Percentiles rank a stretch among this genome's conserved stretches.
These are phyloP conservation scores for Diarsia brunnea DNA, from an alignment of 2,888 invertebrate genomes.

Conservation along the genomic window DNA sequence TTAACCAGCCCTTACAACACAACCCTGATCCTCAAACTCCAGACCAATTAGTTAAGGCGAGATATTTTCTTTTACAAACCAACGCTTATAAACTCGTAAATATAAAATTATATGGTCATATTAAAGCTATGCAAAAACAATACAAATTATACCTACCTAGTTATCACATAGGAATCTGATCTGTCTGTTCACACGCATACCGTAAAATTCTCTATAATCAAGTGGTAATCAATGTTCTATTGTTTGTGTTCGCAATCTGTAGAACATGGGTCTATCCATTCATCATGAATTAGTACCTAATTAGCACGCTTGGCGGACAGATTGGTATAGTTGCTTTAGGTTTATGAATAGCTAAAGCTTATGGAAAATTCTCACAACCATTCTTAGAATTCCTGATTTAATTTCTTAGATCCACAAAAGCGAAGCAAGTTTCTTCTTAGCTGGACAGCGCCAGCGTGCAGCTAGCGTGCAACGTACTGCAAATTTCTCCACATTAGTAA, in stretches of 20 bases:
- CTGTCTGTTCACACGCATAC: slow-evolving; percentile 15
- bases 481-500: not conserved
- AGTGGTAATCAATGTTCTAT: slow-evolving; percentile 3
- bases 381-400: slow-evolving; percentile 4
- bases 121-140: slow-evolving; percentile 22
- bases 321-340: slow-evolving; percentile 3
- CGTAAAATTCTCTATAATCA: not conserved
- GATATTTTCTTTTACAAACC: too few species aligned
- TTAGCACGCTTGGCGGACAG: slow-evolving; percentile 7
- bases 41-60: not conserved
- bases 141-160: not conserved
- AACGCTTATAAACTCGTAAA: not conserved
- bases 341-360: not conserved
- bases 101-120: not conserved
- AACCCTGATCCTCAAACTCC: not conserved
- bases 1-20: too few species aligned
- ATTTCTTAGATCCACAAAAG: not conserved
- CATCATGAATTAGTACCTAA: slow-evolving; percentile 14
- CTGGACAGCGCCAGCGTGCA: not conserved
- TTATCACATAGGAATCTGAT: slow-evolving; percentile 8
- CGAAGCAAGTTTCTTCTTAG: not conserved
- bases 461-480: not conserved
- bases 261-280: slow-evolving; percentile 1
- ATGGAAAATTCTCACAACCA: slow-evolving; percentile 9
- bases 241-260: slow-evolving; percentile 21